phyloP scores from a whole-genome alignment of 1,140 invertebrate genomes.

The Trichogramma pretiosum region DNA sequence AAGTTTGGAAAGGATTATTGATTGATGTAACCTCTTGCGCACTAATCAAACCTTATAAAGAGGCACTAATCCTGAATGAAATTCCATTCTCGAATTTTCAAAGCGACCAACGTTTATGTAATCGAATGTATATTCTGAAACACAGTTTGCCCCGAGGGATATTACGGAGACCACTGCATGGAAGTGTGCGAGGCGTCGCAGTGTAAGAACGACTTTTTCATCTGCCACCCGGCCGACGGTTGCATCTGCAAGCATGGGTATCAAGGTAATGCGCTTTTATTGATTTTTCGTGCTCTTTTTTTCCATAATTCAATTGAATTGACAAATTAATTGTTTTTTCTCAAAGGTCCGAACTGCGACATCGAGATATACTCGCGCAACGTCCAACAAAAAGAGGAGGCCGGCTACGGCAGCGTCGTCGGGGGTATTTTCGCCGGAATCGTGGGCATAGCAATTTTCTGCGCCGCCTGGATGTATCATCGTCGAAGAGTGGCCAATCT shows the following conservation, averaged over 20 bases:
- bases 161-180: constrained; percentile 83
- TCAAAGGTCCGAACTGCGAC: constrained; percentile 47
- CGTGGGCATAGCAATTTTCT: constrained; percentile 56
- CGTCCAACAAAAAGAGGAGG: constrained; percentile 33
- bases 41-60: no score
- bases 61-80: background rate
- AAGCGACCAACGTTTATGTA: constrained; percentile 3
- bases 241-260: constrained; percentile 74
- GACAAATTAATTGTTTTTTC: constrained; percentile 6
- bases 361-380: constrained; percentile 34
- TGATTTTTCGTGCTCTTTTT: background rate
- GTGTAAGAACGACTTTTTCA: constrained; percentile 64
- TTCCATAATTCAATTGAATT: background rate
- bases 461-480: constrained; percentile 65
- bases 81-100: background rate
- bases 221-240: constrained; percentile 71
- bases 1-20: no score
- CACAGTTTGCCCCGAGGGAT: constrained; percentile 80
- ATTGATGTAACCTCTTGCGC: no score
- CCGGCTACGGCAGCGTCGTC: constrained; percentile 49
- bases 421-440: constrained; percentile 58
- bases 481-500: constrained; percentile 65
- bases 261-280: constrained; percentile 45
- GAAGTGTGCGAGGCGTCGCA: constrained; percentile 61
- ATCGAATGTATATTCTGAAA: no score